A percentile compares a stretch with the other conserved stretches of the same genome.
These are phyloP conservation scores for Apteryx mantelli DNA, from an alignment of 2,113 vertebrate species.

Conservation along the genomic window DNA sequence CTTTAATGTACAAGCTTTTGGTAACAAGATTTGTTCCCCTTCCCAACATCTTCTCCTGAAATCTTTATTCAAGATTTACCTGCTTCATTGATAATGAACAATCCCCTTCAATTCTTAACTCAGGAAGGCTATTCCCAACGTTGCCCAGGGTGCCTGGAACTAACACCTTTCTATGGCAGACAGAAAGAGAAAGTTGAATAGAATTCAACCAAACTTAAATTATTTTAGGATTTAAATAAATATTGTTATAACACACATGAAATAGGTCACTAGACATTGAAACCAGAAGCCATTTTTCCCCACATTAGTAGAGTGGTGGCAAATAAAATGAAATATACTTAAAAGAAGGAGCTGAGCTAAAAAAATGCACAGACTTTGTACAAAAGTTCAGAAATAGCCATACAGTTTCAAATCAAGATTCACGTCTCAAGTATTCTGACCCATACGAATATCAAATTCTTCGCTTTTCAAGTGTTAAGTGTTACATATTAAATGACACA, in stretches of 20 bases:
- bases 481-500: fast-evolving
- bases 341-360: neutral
- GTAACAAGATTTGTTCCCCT: neutral
- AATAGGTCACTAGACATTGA: neutral
- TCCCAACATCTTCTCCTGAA: neutral
- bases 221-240: neutral
- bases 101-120: neutral
- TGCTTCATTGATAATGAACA: neutral
- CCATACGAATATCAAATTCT: neutral
- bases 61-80: neutral
- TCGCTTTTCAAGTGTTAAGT: fast-evolving
- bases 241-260: neutral
- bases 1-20: neutral
- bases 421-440: neutral
- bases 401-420: neutral
- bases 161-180: neutral
- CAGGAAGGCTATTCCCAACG: neutral
- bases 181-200: neutral
- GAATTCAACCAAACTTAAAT: neutral
- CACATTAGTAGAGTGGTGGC: neutral
- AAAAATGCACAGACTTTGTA: neutral
- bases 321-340: neutral
- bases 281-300: neutral
- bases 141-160: neutral
- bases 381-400: fast-evolving